Evolutionary conservation across 2,113 vertebrate genomes (phyloP).

Genomic region (Xyliphius kryptos): DNA sequence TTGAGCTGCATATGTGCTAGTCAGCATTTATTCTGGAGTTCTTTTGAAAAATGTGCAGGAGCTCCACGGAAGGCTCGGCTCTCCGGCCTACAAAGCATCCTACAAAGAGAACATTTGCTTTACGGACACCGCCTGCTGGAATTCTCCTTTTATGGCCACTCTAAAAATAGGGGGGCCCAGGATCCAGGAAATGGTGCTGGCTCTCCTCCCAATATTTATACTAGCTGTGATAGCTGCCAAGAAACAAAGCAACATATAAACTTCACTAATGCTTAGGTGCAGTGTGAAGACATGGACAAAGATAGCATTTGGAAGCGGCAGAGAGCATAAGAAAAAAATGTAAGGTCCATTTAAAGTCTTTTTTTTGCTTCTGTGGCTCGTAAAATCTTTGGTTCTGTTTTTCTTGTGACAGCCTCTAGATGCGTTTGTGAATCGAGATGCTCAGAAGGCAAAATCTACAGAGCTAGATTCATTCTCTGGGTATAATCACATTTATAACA

Average conservation of each 20-base stretch:
- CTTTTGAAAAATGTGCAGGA: constrained; percentile 23
- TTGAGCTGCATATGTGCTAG: constrained; percentile 5
- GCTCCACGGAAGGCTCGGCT: constrained; percentile 14
- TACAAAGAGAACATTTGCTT: constrained; percentile 48
- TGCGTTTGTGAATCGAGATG: constrained; percentile 21
- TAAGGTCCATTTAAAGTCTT: constrained; percentile 15
- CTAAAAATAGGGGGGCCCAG: constrained; percentile 71
- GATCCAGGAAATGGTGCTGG: constrained; percentile 52
- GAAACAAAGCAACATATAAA: constrained; percentile 48
- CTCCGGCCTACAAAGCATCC: constrained; percentile 41
- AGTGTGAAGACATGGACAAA: constrained; percentile 19
- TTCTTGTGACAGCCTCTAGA: constrained; percentile 1
- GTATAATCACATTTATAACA: too few relatives aligned
- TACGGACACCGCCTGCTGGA: constrained; percentile 53
- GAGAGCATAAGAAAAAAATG: constrained; percentile 1
- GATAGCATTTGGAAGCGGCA: constrained; percentile 5
- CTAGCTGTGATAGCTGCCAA: constrained; percentile 44
- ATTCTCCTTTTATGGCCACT: constrained; percentile 79
- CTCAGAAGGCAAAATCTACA: too few relatives aligned
- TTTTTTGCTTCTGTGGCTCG: too few relatives aligned
- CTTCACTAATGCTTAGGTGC: constrained; percentile 26
- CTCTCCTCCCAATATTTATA: constrained; percentile 45
- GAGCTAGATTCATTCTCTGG: too few relatives aligned
- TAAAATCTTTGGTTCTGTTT: too few relatives aligned
- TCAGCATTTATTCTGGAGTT: constrained; percentile 8